Evolutionary conservation across 2,113 vertebrate species (phyloP).

Genomic region (Prietella phreatophila): DNA sequence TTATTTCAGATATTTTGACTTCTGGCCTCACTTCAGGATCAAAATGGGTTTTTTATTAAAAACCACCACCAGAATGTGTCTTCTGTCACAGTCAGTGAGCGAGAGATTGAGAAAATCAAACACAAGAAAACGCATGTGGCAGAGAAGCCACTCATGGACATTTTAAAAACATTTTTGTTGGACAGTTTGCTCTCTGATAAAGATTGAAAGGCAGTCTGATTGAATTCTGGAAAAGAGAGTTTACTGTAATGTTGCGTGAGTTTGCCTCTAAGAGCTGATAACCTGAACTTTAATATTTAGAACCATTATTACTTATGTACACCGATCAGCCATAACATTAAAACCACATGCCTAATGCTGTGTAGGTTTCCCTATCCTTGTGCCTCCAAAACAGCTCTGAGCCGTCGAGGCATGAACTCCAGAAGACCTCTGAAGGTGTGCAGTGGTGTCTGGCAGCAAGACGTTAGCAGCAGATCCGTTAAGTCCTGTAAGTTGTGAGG

Average conservation of each 20-base stretch:
- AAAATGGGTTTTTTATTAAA: conserved; percentile 60
- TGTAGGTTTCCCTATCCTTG: too few relatives aligned
- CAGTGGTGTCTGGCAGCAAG: too few relatives aligned
- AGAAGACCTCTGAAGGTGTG: too few relatives aligned
- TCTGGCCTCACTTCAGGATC: conserved; percentile 16
- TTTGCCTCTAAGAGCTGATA: neutral
- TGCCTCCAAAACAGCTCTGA: too few relatives aligned
- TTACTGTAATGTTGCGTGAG: neutral
- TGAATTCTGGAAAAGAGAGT: neutral
- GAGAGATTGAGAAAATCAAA: too few relatives aligned
- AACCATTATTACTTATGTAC: neutral
- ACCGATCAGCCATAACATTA: too few relatives aligned
- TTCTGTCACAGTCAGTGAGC: neutral
- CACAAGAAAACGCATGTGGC: too few relatives aligned
- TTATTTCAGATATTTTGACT: too few relatives aligned
- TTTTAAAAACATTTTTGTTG: neutral
- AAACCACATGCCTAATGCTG: too few relatives aligned
- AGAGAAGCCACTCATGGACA: neutral
- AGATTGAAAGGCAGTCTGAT: neutral
- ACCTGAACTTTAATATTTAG: neutral
- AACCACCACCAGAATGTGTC: conserved; percentile 40
- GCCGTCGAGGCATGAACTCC: too few relatives aligned
- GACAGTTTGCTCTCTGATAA: conserved; percentile 20
- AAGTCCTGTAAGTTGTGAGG: too few relatives aligned
- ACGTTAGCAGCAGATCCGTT: too few relatives aligned